phyloP scores from a whole-genome alignment of 2,888 invertebrate species.

The Cristatella mucedo region DNA sequence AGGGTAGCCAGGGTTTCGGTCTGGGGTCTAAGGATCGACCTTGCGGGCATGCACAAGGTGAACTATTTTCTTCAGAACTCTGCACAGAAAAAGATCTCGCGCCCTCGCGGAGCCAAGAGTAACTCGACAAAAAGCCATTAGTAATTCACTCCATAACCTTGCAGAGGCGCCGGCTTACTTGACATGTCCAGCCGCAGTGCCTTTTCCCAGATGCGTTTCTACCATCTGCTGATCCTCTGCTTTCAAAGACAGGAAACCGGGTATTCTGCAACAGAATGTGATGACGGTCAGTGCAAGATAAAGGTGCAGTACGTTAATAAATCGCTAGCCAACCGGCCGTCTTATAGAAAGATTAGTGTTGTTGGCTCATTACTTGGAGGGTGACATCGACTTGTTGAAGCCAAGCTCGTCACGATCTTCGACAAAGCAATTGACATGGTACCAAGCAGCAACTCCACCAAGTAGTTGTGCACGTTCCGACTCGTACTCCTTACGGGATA shows the following conservation, averaged over 20 bases:
- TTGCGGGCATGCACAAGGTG: too few species aligned
- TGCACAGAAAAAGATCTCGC: too few species aligned
- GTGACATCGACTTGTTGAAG: constrained; percentile 41
- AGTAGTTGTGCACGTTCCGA: constrained; percentile 60
- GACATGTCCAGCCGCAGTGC: constrained; percentile 14
- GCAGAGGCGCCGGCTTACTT: background rate
- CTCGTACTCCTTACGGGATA: constrained; percentile 70
- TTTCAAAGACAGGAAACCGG: constrained; percentile 56
- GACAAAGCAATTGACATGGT: constrained; percentile 77
- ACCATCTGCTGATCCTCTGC: constrained; percentile 42
- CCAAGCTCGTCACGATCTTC: constrained; percentile 55
- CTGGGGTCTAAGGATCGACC: too few species aligned
- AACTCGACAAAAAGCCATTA: too few species aligned
- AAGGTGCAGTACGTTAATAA: background rate
- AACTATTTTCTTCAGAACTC: too few species aligned
- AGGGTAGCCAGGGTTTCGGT: too few species aligned
- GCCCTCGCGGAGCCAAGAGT: too few species aligned
- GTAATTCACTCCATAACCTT: background rate
- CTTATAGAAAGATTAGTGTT: constrained; percentile 1
- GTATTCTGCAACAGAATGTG: constrained; percentile 41
- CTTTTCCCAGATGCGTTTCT: constrained; percentile 30
- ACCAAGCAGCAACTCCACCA: constrained; percentile 72
- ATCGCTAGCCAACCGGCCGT: too few species aligned
- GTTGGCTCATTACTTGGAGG: constrained; percentile 41
- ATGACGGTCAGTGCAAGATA: background rate